phyloP scores from a whole-genome alignment of 2,113 vertebrate genomes.

The Hippocampus mohnikei region DNA sequence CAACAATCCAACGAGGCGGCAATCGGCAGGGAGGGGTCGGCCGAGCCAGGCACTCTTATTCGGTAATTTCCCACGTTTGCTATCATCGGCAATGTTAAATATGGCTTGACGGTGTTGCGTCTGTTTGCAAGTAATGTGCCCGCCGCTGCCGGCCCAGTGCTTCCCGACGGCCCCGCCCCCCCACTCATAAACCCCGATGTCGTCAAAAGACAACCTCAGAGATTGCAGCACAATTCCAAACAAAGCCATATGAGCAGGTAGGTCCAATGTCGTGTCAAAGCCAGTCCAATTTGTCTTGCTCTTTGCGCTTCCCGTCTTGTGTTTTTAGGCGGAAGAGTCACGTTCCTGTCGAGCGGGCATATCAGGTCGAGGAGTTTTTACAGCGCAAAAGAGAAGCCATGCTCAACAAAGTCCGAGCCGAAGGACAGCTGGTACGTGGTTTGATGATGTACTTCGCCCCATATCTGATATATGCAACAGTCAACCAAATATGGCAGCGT shows the following conservation, averaged over 20 bases:
- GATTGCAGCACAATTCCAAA: constrained; percentile 79
- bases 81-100: not conserved
- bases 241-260: constrained; percentile 75
- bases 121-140: constrained; percentile 62
- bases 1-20: constrained; percentile 35
- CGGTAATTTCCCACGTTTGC: constrained; percentile 36
- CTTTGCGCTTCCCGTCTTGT: not conserved
- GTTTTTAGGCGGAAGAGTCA: constrained; percentile 78
- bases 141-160: constrained; percentile 70
- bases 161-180: constrained; percentile 67
- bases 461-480: not conserved
- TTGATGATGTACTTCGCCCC: not conserved
- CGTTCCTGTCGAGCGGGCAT: constrained; percentile 73
- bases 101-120: not conserved
- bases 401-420: constrained; percentile 94
- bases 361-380: constrained; percentile 92
- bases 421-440: constrained; percentile 86
- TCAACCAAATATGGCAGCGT: not conserved
- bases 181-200: constrained; percentile 67
- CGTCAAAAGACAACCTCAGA: constrained; percentile 81
- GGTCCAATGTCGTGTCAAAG: too few species aligned
- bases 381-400: constrained; percentile 91
- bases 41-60: constrained; percentile 34
- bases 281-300: not conserved
- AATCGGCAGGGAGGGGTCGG: constrained; percentile 32